Evolutionary conservation across 2,113 vertebrate species (phyloP).

Genomic region (Hiodon tergisus): DNA sequence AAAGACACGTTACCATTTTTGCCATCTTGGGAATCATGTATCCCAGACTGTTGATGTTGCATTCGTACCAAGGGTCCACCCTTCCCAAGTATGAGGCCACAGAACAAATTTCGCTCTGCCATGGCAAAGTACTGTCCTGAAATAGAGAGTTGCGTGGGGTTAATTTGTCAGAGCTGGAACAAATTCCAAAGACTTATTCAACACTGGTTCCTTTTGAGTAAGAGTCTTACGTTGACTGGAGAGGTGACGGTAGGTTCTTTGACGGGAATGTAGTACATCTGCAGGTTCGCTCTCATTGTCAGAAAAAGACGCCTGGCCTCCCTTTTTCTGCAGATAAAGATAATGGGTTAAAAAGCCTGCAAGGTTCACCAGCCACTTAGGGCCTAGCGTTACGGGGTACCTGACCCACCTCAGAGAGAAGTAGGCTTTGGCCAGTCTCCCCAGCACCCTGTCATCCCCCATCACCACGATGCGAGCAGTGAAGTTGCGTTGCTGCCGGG

Average conservation of each 20-base stretch:
- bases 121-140: conserved; percentile 28
- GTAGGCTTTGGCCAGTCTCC: conserved; percentile 79
- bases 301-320: conserved; percentile 77
- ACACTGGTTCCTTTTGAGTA: not conserved
- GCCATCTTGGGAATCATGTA: conserved; percentile 72
- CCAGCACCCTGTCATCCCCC: conserved; percentile 79
- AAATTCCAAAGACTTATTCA: too few relatives aligned
- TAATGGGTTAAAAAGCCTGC: too few relatives aligned
- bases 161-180: not conserved
- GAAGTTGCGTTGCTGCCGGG: conserved; percentile 62
- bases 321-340: conserved; percentile 68
- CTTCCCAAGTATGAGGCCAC: conserved; percentile 69
- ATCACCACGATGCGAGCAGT: conserved; percentile 79
- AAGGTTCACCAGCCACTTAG: not conserved
- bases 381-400: not conserved
- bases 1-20: conserved; percentile 60
- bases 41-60: conserved; percentile 72
- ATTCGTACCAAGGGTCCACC: conserved; percentile 76
- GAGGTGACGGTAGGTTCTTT: conserved; percentile 2
- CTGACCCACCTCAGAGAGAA: conserved; percentile 70
- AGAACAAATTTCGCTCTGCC: conserved; percentile 44
- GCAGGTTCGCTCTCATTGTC: conserved; percentile 75
- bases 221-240: conserved; percentile 47
- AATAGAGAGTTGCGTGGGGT: not conserved
- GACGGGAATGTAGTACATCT: conserved; percentile 88